Evolutionary conservation across 1,140 invertebrate genomes (phyloP).

Genomic region (Lucilia sericata): DNA sequence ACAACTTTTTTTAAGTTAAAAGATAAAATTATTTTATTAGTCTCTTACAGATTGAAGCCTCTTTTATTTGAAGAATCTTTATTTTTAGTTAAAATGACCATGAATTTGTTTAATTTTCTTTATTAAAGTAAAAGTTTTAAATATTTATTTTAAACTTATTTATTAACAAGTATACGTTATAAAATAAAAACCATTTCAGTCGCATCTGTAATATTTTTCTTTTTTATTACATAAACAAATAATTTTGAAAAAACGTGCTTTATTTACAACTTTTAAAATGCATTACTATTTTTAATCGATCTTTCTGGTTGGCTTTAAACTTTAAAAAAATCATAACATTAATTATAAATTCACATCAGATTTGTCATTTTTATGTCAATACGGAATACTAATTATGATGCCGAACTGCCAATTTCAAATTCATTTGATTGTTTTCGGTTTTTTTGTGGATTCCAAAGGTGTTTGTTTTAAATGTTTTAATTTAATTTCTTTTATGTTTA

Average conservation of each 20-base stretch:
- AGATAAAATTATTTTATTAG: neutral
- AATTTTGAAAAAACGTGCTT: neutral
- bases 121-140: neutral
- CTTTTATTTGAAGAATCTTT: neutral
- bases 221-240: neutral
- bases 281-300: too few species aligned
- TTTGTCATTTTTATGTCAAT: neutral
- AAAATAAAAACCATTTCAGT: too few species aligned
- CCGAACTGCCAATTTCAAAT: neutral
- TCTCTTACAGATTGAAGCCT: neutral
- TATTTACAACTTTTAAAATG: neutral
- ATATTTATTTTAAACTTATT: neutral
- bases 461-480: neutral
- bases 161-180: neutral
- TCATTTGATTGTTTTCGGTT: neutral
- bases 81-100: neutral
- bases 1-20: neutral
- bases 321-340: neutral
- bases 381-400: conserved; percentile 3
- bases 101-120: neutral
- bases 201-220: neutral
- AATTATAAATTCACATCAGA: neutral
- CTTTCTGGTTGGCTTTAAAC: neutral
- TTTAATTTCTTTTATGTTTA: neutral
- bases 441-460: neutral